Percentiles rank a stretch among this genome's conserved stretches.
phyloP scores from a whole-genome alignment of 2,888 invertebrate genomes.

The Latrodectus hesperus region DNA sequence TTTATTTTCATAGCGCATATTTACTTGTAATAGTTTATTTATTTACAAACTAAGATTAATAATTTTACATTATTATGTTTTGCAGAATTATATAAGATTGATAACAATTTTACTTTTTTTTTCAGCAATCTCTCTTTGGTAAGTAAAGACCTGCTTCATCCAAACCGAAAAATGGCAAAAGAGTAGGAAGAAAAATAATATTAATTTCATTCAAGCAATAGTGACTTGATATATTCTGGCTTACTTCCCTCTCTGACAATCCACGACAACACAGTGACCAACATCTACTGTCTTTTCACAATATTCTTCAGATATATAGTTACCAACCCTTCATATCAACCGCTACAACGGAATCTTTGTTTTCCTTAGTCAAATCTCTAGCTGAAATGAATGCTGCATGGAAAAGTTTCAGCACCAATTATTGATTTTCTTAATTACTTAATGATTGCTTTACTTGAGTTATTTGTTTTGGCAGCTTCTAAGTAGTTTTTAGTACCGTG shows the following conservation, averaged over 20 bases:
- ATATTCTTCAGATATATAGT: conserved; percentile 43
- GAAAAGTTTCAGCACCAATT: conserved; percentile 1
- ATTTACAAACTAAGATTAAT: no score
- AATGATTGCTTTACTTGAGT: conserved; percentile 15
- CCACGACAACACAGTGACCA: conserved; percentile 46
- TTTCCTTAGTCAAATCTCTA: conserved; percentile 31
- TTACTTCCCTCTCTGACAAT: conserved; percentile 58
- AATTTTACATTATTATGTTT: no score
- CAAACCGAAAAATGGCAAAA: conserved; percentile 14
- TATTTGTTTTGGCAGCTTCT: conserved; percentile 16
- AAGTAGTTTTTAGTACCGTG: conserved; percentile 9
- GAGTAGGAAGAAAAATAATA: conserved; percentile 14
- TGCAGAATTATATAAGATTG: no score
- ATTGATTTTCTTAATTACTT: conserved; percentile 11
- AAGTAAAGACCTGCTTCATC: conserved; percentile 35
- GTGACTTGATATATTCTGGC: conserved; percentile 53
- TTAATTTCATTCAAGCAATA: conserved; percentile 46
- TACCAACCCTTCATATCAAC: conserved; percentile 64
- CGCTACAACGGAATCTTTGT: conserved; percentile 8
- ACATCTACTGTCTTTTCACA: conserved; percentile 35
- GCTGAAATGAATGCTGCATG: conserved; percentile 23
- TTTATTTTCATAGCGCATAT: no score
- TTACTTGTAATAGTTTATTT: no score
- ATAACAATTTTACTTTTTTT: conserved; percentile 16
- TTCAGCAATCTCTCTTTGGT: conserved; percentile 65